Evolutionary conservation across 1,140 invertebrate genomes (phyloP), one percentile per base, ranked within the genome.

Genomic region (Lepidurus couesii): DNA sequence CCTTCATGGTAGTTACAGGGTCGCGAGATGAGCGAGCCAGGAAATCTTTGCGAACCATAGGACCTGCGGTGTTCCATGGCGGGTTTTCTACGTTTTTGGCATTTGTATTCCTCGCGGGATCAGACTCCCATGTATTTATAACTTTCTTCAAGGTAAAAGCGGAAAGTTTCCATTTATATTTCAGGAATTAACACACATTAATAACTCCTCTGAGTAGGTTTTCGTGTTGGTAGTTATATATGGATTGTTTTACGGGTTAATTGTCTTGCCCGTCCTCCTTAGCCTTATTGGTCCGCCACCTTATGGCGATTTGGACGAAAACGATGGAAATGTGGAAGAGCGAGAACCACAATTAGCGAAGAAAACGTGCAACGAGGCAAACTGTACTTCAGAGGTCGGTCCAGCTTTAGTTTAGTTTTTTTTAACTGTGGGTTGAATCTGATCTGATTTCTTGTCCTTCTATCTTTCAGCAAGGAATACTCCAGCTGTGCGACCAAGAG

Each of bases 191-290:
- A 74, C 7, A n/a, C 16, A 1, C 26, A 16, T 78, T 21, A 26
- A 74, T 13, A 79, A 80, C n/a, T 84, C 81, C 78, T 82, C 83
- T 80, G 85, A 86, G 74, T 82, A 89, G 87, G 92, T 93, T 82
- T 93, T 94, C 82, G 86, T 91, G 42, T 84, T 93, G 75, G 92
- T 94, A 1, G 90, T 93, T 79, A 74, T 89, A 34, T 93, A 93
- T 83, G 92, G 92, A 7, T 83, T 93, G 1, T 92, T 90, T 84
- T 90, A 92, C 82, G 92, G 92, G n/a, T 84, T 93, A 3, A 84
- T 93, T 1, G 88, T 94, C 73, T 84, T 94, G 75, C 92, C 93
- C 1, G 91, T 93, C 7, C 84, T 93, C 73, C 85, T 94, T 34
- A 92, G 91, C 79, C 85, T 90, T n/a, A 86, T 93, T 34, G 92